Conservation (phyloP, 2,888 invertebrate species). For the Cetonia aurata region DNA sequence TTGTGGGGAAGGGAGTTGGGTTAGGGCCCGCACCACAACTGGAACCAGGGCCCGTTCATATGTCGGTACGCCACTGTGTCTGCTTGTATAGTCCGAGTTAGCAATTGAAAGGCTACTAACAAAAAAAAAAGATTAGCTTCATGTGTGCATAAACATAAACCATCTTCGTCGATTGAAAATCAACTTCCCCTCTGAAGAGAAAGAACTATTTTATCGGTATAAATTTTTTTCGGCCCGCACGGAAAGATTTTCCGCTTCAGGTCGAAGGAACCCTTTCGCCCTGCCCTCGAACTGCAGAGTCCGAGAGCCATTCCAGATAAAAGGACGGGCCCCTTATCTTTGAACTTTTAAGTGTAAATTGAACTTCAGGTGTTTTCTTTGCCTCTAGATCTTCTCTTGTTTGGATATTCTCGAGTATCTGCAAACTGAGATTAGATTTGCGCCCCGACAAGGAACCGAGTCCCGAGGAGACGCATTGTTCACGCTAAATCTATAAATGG, state of each 20-base stretch:
- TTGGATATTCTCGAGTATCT: constrained; percentile 53
- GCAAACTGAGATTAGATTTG: constrained; percentile 49
- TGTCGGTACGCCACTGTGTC: no score
- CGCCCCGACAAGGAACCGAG: constrained; percentile 44
- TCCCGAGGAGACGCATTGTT: constrained; percentile 34
- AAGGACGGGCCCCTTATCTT: constrained; percentile 55
- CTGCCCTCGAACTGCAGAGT: constrained; percentile 7
- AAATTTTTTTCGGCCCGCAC: no score
- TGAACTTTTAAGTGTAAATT: constrained; percentile 61
- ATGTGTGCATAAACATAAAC: no score
- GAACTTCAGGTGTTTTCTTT: constrained; percentile 61
- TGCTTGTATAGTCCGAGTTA: no score
- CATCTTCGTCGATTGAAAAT: no score
- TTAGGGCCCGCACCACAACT: no score
- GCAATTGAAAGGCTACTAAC: no score
- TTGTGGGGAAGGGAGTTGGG: no score
- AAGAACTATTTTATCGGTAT: no score
- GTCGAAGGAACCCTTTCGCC: constrained; percentile 8
- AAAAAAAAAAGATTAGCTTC: no score
- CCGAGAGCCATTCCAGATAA: constrained; percentile 44
- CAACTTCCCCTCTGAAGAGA: no score
- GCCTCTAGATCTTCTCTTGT: constrained; percentile 52
- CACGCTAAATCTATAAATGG: constrained; percentile 29
- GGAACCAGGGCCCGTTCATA: no score
- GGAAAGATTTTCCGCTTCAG: background rate